Evolutionary conservation across 2,888 invertebrate species (phyloP).

Genomic region (Thumatha senex): DNA sequence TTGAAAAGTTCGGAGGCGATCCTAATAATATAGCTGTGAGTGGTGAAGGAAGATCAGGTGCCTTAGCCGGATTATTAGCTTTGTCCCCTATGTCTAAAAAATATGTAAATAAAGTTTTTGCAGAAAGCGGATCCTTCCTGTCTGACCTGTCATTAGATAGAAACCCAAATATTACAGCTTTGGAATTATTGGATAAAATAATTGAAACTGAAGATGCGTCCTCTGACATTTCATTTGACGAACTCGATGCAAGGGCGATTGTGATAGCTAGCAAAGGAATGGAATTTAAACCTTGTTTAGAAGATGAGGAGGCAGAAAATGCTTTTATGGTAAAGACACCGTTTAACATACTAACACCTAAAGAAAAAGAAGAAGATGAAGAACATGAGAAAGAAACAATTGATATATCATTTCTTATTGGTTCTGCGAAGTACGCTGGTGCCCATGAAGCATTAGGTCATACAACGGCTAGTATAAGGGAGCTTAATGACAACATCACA

Average conservation of each 20-base stretch:
- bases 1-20: constrained; percentile 64
- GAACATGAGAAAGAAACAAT: constrained; percentile 27
- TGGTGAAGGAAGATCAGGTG: constrained; percentile 62
- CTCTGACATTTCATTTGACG: constrained; percentile 21
- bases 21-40: constrained; percentile 61
- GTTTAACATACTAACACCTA: constrained; percentile 48
- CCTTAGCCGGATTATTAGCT: constrained; percentile 60
- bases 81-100: constrained; percentile 50
- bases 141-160: constrained; percentile 66
- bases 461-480: constrained; percentile 36
- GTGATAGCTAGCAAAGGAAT: constrained; percentile 41
- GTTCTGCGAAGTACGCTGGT: constrained; percentile 61
- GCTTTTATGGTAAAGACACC: constrained; percentile 55
- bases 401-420: constrained; percentile 57
- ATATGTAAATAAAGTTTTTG: constrained; percentile 60
- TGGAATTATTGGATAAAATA: constrained; percentile 57
- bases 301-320: constrained; percentile 31
- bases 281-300: constrained; percentile 57
- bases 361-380: constrained; percentile 23
- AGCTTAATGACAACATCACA: constrained; percentile 46
- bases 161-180: constrained; percentile 47
- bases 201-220: constrained; percentile 20
- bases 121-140: constrained; percentile 65
- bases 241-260: constrained; percentile 35
- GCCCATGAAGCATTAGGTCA: constrained; percentile 49